These are phyloP conservation scores for Nylanderia fulva DNA, from an alignment of 1,140 invertebrate genomes.

Conservation along the genomic window DNA sequence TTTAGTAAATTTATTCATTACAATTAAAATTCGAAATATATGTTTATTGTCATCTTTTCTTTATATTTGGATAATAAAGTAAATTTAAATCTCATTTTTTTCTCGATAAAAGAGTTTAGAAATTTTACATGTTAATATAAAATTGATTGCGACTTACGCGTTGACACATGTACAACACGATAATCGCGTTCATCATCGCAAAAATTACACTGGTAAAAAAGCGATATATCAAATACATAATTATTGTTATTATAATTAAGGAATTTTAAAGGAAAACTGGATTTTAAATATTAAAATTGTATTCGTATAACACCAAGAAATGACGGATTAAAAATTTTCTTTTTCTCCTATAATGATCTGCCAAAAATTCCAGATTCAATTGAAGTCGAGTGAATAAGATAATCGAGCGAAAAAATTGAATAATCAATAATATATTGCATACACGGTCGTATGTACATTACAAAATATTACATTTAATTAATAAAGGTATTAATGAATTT, in stretches of 20 bases:
- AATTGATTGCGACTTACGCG: conserved; percentile 72
- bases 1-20: background rate
- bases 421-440: background rate
- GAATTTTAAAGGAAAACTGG: background rate
- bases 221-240: conserved; percentile 73
- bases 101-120: background rate
- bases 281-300: conserved; percentile 18
- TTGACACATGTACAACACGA: conserved; percentile 74
- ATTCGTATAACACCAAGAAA: conserved; percentile 9
- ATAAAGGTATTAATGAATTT: no score
- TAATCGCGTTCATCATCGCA: conserved; percentile 68
- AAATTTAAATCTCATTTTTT: background rate
- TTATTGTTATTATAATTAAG: conserved; percentile 7
- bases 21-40: conserved; percentile 15
- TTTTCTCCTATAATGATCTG: background rate
- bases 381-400: background rate
- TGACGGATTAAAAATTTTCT: conserved; percentile 16
- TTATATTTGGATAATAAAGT: background rate
- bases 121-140: background rate
- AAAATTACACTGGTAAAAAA: conserved; percentile 76
- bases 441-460: no score
- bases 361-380: conserved; percentile 13
- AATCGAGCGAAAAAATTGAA: background rate
- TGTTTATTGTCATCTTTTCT: background rate
- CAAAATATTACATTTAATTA: no score